A percentile compares a stretch with the other conserved stretches of the same genome.
Evolutionary conservation across 2,888 invertebrate genomes (phyloP).

Genomic region (Leptopterna dolabrata): DNA sequence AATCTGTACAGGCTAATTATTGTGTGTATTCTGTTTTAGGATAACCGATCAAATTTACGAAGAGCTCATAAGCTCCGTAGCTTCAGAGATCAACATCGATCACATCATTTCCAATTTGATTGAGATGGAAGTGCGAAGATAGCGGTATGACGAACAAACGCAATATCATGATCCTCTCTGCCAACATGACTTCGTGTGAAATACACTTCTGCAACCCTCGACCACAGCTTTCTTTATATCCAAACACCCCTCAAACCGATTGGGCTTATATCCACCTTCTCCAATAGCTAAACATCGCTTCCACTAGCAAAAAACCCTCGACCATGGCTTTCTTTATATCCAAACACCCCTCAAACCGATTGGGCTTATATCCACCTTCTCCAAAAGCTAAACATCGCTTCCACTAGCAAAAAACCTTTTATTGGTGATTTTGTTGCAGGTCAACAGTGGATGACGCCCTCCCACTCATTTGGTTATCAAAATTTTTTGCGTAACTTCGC

Average conservation of each 20-base stretch:
- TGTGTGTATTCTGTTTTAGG: too few species aligned
- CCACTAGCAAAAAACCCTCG: not conserved
- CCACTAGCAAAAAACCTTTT: not conserved
- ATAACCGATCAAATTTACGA: conserved; percentile 42
- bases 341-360: not conserved
- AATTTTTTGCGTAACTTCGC: conserved; percentile 9
- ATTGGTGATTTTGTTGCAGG: not conserved
- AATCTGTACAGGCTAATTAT: too few species aligned
- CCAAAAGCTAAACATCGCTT: not conserved
- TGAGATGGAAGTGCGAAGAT: conserved; percentile 29
- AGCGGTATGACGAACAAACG: not conserved
- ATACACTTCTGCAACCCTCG: not conserved
- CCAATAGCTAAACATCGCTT: not conserved
- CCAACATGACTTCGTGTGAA: not conserved
- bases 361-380: too few species aligned
- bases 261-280: too few species aligned
- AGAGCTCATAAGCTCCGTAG: conserved; percentile 18
- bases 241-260: not conserved
- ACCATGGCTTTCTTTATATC: not conserved
- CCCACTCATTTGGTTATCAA: not conserved
- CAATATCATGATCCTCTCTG: too few species aligned
- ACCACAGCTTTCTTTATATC: not conserved
- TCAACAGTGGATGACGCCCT: not conserved
- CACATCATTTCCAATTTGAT: conserved; percentile 42
- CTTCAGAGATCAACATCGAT: conserved; percentile 42